Percentiles rank a stretch among this genome's conserved stretches.
Evolutionary conservation across 2,888 invertebrate species (phyloP).

Genomic region (Litoditis marina): DNA sequence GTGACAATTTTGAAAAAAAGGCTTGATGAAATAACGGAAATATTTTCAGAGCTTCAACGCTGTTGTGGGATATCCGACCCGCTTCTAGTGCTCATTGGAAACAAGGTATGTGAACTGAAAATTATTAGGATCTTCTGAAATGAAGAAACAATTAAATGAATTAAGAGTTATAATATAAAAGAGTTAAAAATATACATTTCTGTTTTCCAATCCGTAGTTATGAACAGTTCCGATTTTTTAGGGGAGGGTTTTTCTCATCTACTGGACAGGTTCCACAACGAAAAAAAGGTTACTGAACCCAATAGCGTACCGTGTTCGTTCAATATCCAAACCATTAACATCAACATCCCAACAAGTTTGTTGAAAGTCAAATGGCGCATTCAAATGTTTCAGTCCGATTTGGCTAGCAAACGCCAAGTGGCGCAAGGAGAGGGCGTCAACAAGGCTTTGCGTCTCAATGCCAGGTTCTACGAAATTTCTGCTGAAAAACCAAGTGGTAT

Average conservation of each 20-base stretch:
- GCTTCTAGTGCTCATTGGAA: constrained; percentile 42
- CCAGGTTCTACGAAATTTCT: constrained; percentile 46
- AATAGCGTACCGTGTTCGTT: too few species aligned
- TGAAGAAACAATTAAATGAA: neutral
- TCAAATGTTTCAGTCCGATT: constrained; percentile 28
- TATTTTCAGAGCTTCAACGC: constrained; percentile 32
- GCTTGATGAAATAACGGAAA: too few species aligned
- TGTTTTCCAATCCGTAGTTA: neutral
- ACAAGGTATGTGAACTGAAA: constrained; percentile 26
- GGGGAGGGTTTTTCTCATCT: too few species aligned
- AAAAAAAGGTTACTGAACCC: too few species aligned
- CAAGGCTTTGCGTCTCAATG: constrained; percentile 43
- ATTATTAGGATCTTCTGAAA: too few species aligned
- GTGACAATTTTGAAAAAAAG: too few species aligned
- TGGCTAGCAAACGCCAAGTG: constrained; percentile 35
- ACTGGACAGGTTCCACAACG: too few species aligned
- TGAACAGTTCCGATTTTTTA: too few species aligned
- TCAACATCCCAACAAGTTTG: too few species aligned
- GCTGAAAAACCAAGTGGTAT: constrained; percentile 21
- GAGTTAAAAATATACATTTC: neutral
- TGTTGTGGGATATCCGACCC: constrained; percentile 38
- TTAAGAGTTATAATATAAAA: neutral
- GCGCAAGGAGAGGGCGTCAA: constrained; percentile 45
- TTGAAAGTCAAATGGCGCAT: too few species aligned
- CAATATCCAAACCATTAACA: too few species aligned